A percentile compares a stretch with the other conserved stretches of the same genome.
These are phyloP conservation scores for Lepilemur septentrionalis DNA, from an alignment of 2,797 vertebrate genomes.

Conservation along the genomic window DNA sequence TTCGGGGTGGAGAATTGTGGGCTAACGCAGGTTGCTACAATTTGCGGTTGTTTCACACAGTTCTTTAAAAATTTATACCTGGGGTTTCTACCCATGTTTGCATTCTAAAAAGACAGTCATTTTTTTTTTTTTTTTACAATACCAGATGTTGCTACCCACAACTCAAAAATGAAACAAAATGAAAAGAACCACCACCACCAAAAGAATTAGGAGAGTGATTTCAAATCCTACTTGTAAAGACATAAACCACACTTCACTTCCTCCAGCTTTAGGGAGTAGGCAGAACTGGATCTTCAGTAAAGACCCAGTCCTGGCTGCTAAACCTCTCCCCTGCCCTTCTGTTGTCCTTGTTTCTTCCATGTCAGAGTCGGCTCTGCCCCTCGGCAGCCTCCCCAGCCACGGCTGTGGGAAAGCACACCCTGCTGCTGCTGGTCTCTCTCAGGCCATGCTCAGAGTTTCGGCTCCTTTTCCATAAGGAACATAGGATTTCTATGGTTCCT, in stretches of 20 bases:
- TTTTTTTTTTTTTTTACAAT: neutral
- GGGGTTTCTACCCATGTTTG: constrained; percentile 31
- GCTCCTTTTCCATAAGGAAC: neutral
- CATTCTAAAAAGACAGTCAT: constrained; percentile 26
- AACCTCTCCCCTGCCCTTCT: fast-evolving
- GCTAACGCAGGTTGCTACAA: constrained; percentile 21
- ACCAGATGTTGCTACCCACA: neutral
- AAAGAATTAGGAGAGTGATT: neutral
- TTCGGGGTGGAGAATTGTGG: neutral
- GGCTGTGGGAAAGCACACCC: fast-evolving
- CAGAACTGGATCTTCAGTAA: too few relatives aligned
- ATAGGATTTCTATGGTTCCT: fast-evolving
- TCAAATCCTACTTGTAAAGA: neutral
- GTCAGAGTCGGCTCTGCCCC: fast-evolving
- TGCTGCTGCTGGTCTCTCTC: fast-evolving
- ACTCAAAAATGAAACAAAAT: neutral
- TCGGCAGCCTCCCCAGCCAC: neutral
- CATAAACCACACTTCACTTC: neutral
- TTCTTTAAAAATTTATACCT: neutral
- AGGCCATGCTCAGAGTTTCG: neutral
- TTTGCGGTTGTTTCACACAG: neutral
- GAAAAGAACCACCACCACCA: neutral
- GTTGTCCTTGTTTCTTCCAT: neutral
- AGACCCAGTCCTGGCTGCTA: neutral
- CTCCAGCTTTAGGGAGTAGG: too few relatives aligned